Conservation (phyloP, 2,113 vertebrate genomes). For the Micromys minutus region DNA sequence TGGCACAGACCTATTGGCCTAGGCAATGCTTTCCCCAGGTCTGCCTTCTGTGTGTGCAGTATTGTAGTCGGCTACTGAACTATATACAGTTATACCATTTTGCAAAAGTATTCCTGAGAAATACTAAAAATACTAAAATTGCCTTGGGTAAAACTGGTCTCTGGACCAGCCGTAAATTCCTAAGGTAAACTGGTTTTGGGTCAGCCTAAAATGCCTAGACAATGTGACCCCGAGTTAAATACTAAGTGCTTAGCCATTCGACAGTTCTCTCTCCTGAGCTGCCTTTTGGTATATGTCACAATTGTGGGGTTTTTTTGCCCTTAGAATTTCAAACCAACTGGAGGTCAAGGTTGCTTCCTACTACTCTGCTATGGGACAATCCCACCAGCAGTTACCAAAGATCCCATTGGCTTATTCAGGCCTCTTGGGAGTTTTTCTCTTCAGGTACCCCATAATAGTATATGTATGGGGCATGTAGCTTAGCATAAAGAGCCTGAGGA, state of each 20-base stretch:
- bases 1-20: background rate
- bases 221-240: background rate
- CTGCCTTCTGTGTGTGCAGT: background rate
- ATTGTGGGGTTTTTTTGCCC: background rate
- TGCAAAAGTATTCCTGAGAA: background rate
- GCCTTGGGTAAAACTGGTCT: background rate
- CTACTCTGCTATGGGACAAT: background rate
- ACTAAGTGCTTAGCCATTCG: background rate
- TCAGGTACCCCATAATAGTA: background rate
- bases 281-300: background rate
- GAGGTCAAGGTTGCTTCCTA: background rate
- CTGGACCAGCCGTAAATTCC: background rate
- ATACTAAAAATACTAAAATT: background rate
- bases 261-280: background rate
- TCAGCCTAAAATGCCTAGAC: background rate
- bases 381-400: background rate
- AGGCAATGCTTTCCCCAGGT: background rate
- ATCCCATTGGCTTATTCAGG: background rate
- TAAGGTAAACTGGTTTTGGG: background rate
- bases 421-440: background rate
- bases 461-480: too few relatives aligned
- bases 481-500: background rate
- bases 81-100: background rate
- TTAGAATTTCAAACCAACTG: background rate
- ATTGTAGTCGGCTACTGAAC: background rate